Base-by-base conservation (phyloP, 2,888 invertebrate species). In the Sialis lutaria region DNA sequence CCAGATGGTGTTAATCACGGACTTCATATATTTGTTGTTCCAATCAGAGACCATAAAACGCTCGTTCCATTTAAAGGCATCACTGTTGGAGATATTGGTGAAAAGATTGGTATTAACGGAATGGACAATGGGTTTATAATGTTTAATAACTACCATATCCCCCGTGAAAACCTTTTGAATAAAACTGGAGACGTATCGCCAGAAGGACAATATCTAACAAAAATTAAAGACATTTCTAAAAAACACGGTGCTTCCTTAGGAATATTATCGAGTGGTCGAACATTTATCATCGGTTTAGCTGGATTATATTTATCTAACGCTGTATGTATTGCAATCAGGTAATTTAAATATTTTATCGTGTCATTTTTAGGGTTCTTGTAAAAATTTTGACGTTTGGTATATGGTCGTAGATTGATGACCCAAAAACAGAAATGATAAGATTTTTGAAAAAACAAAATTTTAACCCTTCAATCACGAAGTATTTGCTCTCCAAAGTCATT, bases 41-140 rank as follows among this genome's bases (percentile, higher is more conserved):
- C 86, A 0, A 73, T 96, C 50, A 68, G 92, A 4, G 80, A 88
- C 63, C 75, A 79, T 1, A 67, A 73, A 48, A 87, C 86, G 0
- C 62, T 86, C 57, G 58, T 74, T 46, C 75, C 88, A 0, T 77
- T 69, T 57, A 79, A 87, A 0, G 91, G 92, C 1, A 76, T 96
- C 1, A 75, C 73, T 0, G 83, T 93, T 0, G 93, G 93, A 0
- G 95, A 96, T 61, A 75, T 96, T 68, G 96, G 96, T 1, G 85
- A 86, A 62, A 96, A 96, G 67, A 71, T 88, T 40, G 93, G 88
- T 0, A 71, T 91, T 6, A 90, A 95, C 64, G 93, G 91, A 3
- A 65, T 95, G 39, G 96, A 96, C 62, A 96, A 96, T 68, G 96
- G 96, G 9, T 83, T 83, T 58, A 66, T 84, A 0, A 76, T 82